Base-by-base conservation (phyloP, 2,797 vertebrate species). In the Helarctos malayanus region DNA sequence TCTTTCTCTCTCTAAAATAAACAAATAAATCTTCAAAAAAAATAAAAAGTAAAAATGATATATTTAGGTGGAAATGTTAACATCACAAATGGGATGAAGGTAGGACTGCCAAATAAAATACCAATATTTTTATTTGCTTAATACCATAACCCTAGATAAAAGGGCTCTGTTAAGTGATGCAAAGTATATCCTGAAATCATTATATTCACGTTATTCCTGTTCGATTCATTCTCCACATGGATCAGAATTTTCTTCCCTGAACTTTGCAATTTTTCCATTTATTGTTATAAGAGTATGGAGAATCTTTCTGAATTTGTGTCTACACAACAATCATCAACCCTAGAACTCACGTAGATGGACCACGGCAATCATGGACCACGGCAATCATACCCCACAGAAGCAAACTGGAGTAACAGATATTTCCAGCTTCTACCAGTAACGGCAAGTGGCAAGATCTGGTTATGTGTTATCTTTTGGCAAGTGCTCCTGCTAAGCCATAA, bases 331-430 rank as follows among this genome's bases (percentile, higher is more conserved):
- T 52, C 16, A 0, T 41, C n/a, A 65, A 16, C 38, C 4, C 29
- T 68, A 13, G 0, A 19, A 0, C 38, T 84, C 69, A 1, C 3
- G 23, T 11, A 71, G 52, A 73, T 3, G 9, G 27, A 79, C 2
- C 29, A 45, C 0, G 1, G 9, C 21, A 0, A 3, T 49, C 45
- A 52, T 14, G 15, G 27, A 79, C 3, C 29, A 45, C 1, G 4
- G 7, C 19, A 1, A 5, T 54, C 38, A 75, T 15, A 2, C 15
- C 21, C n/a, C 69, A 65, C 23, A 47, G 21, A 16, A 86, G 86
- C 57, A 47, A 38, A 25, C 41, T 45, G n/a, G 29, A 75, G 68
- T 25, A 10, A 75, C 1, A 0, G 29, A 9, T 5, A 25, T 9
- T 21, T 32, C 23, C 35, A 52, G 35, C 79, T 86, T 41, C 25